Evolutionary conservation across 2,113 vertebrate genomes (phyloP), one percentile per base, ranked within the genome.

Genomic region (Rhabdornis inornatus): DNA sequence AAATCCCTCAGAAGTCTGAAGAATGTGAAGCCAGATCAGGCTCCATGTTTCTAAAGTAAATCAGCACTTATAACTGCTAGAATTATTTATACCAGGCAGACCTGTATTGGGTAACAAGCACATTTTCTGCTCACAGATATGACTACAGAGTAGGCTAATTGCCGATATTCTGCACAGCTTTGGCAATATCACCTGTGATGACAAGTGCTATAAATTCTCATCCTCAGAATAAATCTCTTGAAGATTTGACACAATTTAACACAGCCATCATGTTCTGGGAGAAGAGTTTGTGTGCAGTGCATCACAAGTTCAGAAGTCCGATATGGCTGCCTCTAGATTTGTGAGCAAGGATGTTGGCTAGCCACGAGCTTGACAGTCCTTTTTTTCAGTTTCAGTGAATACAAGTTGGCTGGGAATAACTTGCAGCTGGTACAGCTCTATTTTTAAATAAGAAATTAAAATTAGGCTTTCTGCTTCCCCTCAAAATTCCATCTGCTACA

Each of bases 401-500:
- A 77, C 28, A 86, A 93, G 65, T 96, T 97, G 96, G 86, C 94
- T 95, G 74, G 70, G 72, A 97, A 92, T 94, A 95, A 92, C 69
- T 96, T 93, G 87, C 96, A 97, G 94, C 96, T 97, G 97, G 78
- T 92, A 74, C 28, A 61, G 66, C 45, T 89, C 97, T 97, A 96
- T 97, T 96, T 97, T 97, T 95, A 96, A 96, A 77, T 50, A 82
- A 92, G 85, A 87, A 94, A 84, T 94, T 95, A 70, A 97, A 97
- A 95, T 94, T 92, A 96, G 70, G 65, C 50, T 95, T 94, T 95
- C 91, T 94, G 35, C 77, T 96, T 95, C 81, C 61, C 83, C 84
- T 97, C 87, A 86, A 84, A 96, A 86, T 96, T 95, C 96, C 96
- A 97, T 97, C 96, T 97, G 97, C 92, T 89, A 65, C 85, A 96